A percentile compares a stretch with the other conserved stretches of the same genome.
phyloP scores from a whole-genome alignment of 2,113 vertebrate species.

The Varanus salvator region DNA sequence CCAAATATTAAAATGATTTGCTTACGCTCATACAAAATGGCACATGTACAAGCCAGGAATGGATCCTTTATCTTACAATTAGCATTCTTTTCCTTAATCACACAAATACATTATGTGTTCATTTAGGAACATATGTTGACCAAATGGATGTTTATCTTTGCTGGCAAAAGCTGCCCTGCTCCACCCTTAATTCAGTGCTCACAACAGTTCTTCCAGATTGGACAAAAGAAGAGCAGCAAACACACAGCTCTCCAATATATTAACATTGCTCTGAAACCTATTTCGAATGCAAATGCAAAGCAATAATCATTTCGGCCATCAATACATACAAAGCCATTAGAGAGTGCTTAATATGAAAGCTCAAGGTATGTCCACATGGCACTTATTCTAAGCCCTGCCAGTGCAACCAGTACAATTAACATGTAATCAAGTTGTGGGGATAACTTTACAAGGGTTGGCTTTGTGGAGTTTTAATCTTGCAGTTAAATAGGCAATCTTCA shows the following conservation, averaged over 20 bases:
- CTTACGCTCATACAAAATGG: neutral
- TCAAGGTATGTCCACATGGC: neutral
- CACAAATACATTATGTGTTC: constrained; percentile 13
- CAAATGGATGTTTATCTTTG: fast-evolving
- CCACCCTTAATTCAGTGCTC: constrained; percentile 8
- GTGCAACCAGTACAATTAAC: neutral
- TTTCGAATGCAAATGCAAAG: too few relatives aligned
- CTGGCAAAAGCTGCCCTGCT: neutral
- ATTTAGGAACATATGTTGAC: constrained; percentile 33
- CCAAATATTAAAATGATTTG: neutral
- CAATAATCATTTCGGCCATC: constrained; percentile 45
- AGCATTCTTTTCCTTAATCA: neutral
- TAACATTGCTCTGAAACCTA: constrained; percentile 36
- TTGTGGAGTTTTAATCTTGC: neutral
- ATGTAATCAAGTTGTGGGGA: neutral
- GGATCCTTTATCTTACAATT: neutral
- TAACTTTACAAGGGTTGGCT: neutral
- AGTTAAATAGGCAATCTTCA: neutral
- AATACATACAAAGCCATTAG: constrained; percentile 44
- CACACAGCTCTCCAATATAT: constrained; percentile 46
- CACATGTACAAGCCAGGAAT: constrained; percentile 10
- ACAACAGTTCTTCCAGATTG: constrained; percentile 19
- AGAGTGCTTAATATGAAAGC: constrained; percentile 51
- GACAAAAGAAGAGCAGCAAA: constrained; percentile 6
- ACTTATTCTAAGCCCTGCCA: neutral